These are phyloP conservation scores for Hipposideros larvatus DNA, from an alignment of 2,797 vertebrate species.

Conservation along the genomic window DNA sequence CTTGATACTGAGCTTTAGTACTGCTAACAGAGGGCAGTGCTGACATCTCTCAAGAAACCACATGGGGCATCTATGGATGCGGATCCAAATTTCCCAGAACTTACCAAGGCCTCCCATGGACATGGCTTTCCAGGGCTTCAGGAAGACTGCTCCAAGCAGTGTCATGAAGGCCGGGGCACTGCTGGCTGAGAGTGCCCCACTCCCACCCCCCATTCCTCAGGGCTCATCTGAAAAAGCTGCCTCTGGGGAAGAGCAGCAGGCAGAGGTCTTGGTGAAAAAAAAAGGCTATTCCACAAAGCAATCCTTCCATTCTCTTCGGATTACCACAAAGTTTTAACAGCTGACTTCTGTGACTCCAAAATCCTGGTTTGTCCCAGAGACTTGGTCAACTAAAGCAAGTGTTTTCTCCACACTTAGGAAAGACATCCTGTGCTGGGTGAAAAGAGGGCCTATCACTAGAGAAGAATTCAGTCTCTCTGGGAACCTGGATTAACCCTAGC, in stretches of 20 bases:
- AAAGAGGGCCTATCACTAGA: background rate
- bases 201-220: too few relatives aligned
- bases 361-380: background rate
- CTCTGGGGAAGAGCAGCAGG: background rate
- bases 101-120: background rate
- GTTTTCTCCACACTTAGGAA: background rate
- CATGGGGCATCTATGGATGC: background rate
- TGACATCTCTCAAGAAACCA: background rate
- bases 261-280: background rate
- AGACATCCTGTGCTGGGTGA: background rate
- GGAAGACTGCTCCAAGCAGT: background rate
- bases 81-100: background rate
- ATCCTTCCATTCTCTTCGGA: background rate
- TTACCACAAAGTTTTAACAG: background rate
- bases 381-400: background rate
- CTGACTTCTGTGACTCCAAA: background rate
- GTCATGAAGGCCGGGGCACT: fast-evolving
- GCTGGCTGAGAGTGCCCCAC: background rate
- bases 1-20: background rate
- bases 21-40: background rate
- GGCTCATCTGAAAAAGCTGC: background rate
- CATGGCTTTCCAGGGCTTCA: background rate
- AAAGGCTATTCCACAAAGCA: background rate
- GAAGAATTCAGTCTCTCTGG: background rate
- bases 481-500: background rate